Evolutionary conservation across 2,888 invertebrate species (phyloP), one percentile per base, ranked within the genome.

Genomic region (Prosapia bicincta): DNA sequence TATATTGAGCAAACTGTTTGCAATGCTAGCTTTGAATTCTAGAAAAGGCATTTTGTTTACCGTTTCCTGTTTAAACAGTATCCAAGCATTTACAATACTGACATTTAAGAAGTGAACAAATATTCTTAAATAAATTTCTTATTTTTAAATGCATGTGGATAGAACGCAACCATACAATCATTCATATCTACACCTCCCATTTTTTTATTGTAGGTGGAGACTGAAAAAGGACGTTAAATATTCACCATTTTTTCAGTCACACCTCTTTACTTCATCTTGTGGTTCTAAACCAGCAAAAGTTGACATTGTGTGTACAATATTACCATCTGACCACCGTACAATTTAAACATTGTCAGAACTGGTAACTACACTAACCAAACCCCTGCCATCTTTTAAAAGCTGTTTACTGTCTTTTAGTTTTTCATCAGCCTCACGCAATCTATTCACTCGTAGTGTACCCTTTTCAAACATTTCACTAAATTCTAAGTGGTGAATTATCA

Each of bases 161-260:
- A 78, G 24, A 78, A 74, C 9, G 76, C 76, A 25, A 78, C 76
- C 74, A 78, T 74, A n/a, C 76, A 28, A 54, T 77, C 73, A 76
- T 67, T 76, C 7, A 78, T 54, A 67, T 78, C 76, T 28, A 78
- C 76, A 1, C 76, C 78, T 13, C 77, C 74, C 72, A 75, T 78
- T 23, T 69, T 72, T 65, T 73, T 66, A 73, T 75, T 77, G 26
- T 78, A 78, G 15, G 3, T 13, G 13, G 67, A n/a, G 2, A 68
- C 26, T 26, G 20, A 43, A 26, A 26, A 26, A 13, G 71, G 71
- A 20, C 68, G 30, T 38, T 28, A 67, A 77, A 71, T 66, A 65
- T 71, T 70, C 30, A 68, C 66, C 76, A 10, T 76, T 70, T 69
- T 74, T 76, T 23, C 74, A 69, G 54, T 78, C 78, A 70, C 72